Base-by-base conservation (phyloP, 2,113 vertebrate genomes). In the Osmerus mordax region DNA sequence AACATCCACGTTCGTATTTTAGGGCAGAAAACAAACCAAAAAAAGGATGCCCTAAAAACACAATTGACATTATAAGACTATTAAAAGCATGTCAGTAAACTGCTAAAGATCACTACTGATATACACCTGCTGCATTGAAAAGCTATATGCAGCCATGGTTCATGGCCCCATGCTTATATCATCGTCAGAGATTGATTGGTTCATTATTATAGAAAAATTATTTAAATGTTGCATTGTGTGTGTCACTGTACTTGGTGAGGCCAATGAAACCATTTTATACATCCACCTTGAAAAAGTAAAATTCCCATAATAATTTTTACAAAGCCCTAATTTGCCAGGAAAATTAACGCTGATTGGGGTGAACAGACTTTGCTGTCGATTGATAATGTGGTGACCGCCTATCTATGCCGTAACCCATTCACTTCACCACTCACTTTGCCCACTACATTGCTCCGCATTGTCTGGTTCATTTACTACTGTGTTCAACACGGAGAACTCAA, bases 401-500 rank as follows among this genome's bases (percentile, higher is more conserved):
- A 15, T 36, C 60, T 36, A 74, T 7, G 65, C 62, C 14, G 0
- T 4, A 1, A 4, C 12, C 18, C 54, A 71, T 9, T 63, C 52
- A 25, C 76, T 32, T 47, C 74, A 62, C 51, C n/a, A 7, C 32
- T 74, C 29, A 7, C 32, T 74, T 51, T 52, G 58, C 65, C 36
- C 82, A 65, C 74, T 65, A 54, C 41, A 73, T 66, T 71, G 79
- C 82, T 77, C 68, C 80, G 62, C 78, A 78, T 72, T 72, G 72
- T 72, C 82, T 81, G 85, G 84, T 84, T 88, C 90, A 87, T 81
- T 86, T 82, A 80, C 84, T 70, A 87, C 81, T 81, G 83, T 67
- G 85, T 83, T 86, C 80, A 79, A 89, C 85, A 88, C 89, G 88
- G 77, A 87, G 82, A 89, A 90, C 84, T 88, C 89, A 86, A 88